Conservation (phyloP, 1,140 invertebrate genomes). For the Drosophila kurseongensis region DNA sequence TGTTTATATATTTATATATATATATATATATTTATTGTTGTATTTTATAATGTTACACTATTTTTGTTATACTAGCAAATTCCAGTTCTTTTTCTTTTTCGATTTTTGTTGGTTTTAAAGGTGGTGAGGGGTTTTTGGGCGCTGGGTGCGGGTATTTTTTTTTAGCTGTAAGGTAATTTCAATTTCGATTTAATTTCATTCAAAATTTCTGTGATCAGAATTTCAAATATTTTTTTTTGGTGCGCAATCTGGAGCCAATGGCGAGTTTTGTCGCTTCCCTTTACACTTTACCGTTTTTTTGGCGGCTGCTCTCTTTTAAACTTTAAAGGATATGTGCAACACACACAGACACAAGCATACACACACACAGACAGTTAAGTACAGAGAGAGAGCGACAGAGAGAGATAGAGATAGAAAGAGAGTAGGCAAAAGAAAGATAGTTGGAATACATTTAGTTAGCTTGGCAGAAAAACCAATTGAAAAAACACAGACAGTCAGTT, state of each 20-base stretch:
- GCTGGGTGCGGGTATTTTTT: constrained; percentile 24
- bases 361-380: constrained; percentile 38
- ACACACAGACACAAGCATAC: constrained; percentile 35
- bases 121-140: constrained; percentile 13
- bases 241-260: constrained; percentile 62
- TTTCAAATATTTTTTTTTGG: constrained; percentile 8
- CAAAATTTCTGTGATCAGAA: not conserved
- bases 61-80: constrained; percentile 49
- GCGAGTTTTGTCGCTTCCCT: constrained; percentile 52
- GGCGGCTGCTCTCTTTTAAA: constrained; percentile 42
- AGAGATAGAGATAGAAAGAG: constrained; percentile 56
- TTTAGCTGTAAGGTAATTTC: constrained; percentile 58
- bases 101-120: constrained; percentile 32
- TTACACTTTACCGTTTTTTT: constrained; percentile 34
- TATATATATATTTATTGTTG: constrained; percentile 21
- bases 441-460: constrained; percentile 75
- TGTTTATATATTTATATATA: constrained; percentile 19
- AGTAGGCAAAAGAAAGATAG: constrained; percentile 62
- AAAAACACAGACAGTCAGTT: constrained; percentile 77
- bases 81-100: constrained; percentile 69
- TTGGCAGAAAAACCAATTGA: constrained; percentile 72
- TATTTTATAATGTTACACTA: constrained; percentile 30
- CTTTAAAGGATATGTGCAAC: constrained; percentile 50
- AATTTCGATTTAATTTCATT: constrained; percentile 33
- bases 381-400: constrained; percentile 31